These are phyloP conservation scores for Arctopsyche grandis DNA, from an alignment of 1,140 invertebrate genomes.

Conservation along the genomic window DNA sequence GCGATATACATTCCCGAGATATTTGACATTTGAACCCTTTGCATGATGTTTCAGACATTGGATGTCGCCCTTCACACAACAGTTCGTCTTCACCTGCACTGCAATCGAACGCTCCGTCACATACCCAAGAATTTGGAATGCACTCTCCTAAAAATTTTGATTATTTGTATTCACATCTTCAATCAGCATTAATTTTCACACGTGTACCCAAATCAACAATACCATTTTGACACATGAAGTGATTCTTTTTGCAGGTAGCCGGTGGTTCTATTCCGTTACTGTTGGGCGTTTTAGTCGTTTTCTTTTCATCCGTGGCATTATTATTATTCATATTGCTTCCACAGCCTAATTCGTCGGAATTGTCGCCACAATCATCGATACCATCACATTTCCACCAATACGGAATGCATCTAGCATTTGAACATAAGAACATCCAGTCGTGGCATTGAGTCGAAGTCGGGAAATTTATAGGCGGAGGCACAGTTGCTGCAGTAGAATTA, in stretches of 20 bases:
- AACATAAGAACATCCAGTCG: slow-evolving; percentile 81
- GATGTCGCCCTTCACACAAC: slow-evolving; percentile 66
- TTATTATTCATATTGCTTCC: slow-evolving; percentile 55
- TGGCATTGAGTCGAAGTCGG: slow-evolving; percentile 68
- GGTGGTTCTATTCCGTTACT: slow-evolving; percentile 54
- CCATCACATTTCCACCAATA: slow-evolving; percentile 81
- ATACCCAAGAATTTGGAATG: slow-evolving; percentile 84
- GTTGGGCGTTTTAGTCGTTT: slow-evolving; percentile 56
- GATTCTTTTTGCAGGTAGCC: slow-evolving; percentile 48
- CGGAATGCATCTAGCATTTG: slow-evolving; percentile 82
- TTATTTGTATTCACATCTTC: background rate
- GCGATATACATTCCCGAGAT: slow-evolving; percentile 74
- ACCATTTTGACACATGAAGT: slow-evolving; percentile 51
- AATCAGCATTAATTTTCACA: background rate
- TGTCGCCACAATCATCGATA: slow-evolving; percentile 80
- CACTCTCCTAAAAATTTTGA: slow-evolving; percentile 68
- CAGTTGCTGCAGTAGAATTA: slow-evolving; percentile 56
- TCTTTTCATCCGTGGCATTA: slow-evolving; percentile 58
- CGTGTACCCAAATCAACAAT: slow-evolving; percentile 29
- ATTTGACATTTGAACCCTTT: slow-evolving; percentile 70
- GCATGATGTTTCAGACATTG: slow-evolving; percentile 68
- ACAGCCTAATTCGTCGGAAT: slow-evolving; percentile 80
- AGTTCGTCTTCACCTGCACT: slow-evolving; percentile 77
- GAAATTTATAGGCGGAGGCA: slow-evolving; percentile 56
- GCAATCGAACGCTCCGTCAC: slow-evolving; percentile 80